phyloP scores from a whole-genome alignment of 2,797 vertebrate genomes.

The Mus minutoides region DNA sequence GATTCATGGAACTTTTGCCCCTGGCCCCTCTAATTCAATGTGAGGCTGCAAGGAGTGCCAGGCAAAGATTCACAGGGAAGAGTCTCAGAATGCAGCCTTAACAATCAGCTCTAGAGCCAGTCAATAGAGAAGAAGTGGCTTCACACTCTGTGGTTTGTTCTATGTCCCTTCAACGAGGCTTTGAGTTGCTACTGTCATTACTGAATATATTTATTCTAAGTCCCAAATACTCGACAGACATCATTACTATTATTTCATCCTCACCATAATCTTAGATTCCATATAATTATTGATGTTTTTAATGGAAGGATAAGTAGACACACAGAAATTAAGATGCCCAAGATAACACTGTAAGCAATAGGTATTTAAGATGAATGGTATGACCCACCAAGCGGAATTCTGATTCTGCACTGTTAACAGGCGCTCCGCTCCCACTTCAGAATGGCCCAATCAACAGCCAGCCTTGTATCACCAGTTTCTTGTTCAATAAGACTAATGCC shows the following conservation, averaged over 20 bases:
- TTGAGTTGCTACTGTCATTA: background rate
- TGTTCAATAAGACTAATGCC: background rate
- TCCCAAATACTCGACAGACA: background rate
- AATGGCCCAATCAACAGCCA: background rate
- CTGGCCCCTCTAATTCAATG: background rate
- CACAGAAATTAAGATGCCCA: background rate
- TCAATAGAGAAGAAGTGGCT: background rate
- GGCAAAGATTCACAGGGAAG: background rate
- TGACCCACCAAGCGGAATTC: background rate
- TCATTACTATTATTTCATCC: background rate
- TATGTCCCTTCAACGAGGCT: background rate
- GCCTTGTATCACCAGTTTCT: background rate
- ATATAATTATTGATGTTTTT: constrained; percentile 26
- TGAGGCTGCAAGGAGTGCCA: background rate
- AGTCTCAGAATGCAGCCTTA: background rate
- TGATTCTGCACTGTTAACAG: background rate
- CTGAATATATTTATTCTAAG: background rate
- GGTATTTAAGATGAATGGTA: background rate
- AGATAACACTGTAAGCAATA: background rate
- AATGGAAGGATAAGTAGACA: background rate
- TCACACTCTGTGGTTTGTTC: background rate
- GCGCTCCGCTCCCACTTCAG: background rate
- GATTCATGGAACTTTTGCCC: background rate
- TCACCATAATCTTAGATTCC: background rate
- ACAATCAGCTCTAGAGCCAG: background rate